Conservation (phyloP, 2,888 invertebrate genomes). For the Agrilus cyanescens region DNA sequence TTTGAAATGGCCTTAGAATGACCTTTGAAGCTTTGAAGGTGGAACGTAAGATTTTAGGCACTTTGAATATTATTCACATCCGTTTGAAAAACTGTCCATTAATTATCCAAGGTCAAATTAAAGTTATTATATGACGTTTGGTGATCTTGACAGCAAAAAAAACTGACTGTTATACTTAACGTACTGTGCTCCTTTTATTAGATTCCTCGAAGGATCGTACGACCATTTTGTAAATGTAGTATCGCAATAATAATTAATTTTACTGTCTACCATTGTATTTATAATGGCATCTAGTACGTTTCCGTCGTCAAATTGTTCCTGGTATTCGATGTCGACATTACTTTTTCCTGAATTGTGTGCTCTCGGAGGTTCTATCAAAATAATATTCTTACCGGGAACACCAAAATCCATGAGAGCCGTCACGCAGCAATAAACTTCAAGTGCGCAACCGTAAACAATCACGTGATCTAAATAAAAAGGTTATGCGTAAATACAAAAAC, state of each 20-base stretch:
- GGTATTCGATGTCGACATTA: slow-evolving; percentile 12
- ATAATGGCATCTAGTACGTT: slow-evolving; percentile 43
- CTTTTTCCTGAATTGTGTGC: slow-evolving; percentile 25
- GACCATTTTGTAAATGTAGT: slow-evolving; percentile 46
- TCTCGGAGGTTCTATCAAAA: slow-evolving; percentile 45
- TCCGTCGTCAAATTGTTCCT: slow-evolving; percentile 26
- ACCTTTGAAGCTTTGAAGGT: too few species aligned
- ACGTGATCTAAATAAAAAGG: slow-evolving; percentile 38
- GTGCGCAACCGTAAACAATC: slow-evolving; percentile 55
- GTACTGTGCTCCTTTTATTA: slow-evolving; percentile 11
- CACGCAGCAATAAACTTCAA: slow-evolving; percentile 55
- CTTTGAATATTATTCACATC: too few species aligned
- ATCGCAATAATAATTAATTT: slow-evolving; percentile 39
- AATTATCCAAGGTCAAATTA: too few species aligned
- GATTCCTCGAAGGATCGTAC: slow-evolving; percentile 24
- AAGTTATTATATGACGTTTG: too few species aligned
- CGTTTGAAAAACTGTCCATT: too few species aligned
- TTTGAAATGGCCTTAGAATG: too few species aligned
- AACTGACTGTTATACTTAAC: too few species aligned
- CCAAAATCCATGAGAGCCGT: slow-evolving; percentile 49
- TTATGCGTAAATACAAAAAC: too few species aligned
- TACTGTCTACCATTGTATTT: slow-evolving; percentile 24
- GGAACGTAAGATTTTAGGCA: too few species aligned
- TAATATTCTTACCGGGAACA: slow-evolving; percentile 42
- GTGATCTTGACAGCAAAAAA: too few species aligned